Evolutionary conservation across 1,140 invertebrate species (phyloP), one percentile per base, ranked within the genome.

Genomic region (Oncopodura yosiiana): DNA sequence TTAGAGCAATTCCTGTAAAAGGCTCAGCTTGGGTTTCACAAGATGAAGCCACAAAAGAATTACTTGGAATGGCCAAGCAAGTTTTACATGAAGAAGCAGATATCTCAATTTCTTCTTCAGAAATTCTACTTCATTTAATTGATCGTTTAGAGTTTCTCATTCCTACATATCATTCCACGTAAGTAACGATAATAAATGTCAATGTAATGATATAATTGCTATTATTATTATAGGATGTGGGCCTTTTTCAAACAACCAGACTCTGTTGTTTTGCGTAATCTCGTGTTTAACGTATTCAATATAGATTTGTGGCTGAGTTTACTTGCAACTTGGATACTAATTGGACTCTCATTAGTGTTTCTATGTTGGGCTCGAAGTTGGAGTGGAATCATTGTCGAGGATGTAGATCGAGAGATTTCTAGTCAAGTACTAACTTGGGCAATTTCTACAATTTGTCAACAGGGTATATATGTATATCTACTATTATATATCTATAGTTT

Each of bases 11-110:
- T n/a, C n/a, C 49, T 4, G 43, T 38, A 32, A 38, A 42, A 21
- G 46, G 48, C 14, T 30, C 12, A 21, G 48, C 38, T 3, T 54
- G 38, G 36, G 34, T 59, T 6, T 3, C 8, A 6, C 12, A 18
- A 30, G 26, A 14, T 16, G n/a, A n/a, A n/a, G 9, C 27, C 29
- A 45, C 54, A 26, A 41, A 41, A 16, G 50, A 18, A 2, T 27
- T 59, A 26, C 38, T 32, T 14, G 57, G 57, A 9, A 45, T 54
- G 57, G 57, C 50, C 16, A 34, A 9, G 11, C 45, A 53, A 46
- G 16, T 59, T 23, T 19, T 49, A n/a, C 27, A 18, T 12, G 19
- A 27, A 12, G 32, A 38, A 46, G 52, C 43, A 9, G 52, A 54
- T 23, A 54, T 54, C 34, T 37, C 26, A 18, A 46, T 39, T 36